phyloP scores from a whole-genome alignment of 2,113 vertebrate species.

The Steatornis caripensis region DNA sequence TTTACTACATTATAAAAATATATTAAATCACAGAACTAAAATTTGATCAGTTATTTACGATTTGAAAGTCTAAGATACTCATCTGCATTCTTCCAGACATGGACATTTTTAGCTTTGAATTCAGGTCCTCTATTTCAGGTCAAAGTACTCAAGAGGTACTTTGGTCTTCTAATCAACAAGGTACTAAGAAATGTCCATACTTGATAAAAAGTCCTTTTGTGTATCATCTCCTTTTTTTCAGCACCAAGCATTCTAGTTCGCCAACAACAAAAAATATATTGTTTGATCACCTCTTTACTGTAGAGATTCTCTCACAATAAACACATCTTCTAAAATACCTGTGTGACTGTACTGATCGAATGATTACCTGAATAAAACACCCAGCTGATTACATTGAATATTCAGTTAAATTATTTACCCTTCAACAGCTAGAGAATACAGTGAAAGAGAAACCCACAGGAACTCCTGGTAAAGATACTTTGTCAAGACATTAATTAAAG shows the following conservation, averaged over 20 bases:
- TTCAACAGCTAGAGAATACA: slow-evolving; percentile 32
- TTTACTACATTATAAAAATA: neutral
- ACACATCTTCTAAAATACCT: neutral
- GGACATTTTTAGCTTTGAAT: neutral
- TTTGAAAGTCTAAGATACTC: neutral
- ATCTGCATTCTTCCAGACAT: neutral
- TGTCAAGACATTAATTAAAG: slow-evolving; percentile 31
- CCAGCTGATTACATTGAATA: slow-evolving; percentile 42
- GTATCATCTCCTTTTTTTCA: neutral
- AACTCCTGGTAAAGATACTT: neutral
- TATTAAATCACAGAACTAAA: neutral
- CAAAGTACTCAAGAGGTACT: neutral
- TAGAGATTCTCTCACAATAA: neutral
- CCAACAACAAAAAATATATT: neutral
- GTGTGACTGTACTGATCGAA: neutral
- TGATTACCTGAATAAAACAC: neutral
- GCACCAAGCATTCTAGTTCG: neutral
- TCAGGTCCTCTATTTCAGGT: neutral
- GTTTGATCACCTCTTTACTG: neutral
- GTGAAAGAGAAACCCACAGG: neutral
- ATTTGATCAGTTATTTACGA: neutral
- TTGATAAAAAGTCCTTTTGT: neutral
- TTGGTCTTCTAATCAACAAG: neutral
- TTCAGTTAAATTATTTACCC: slow-evolving; percentile 37
- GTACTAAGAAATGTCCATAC: neutral